phyloP scores from a whole-genome alignment of 35 echinoderm and acorn worm species.

The Stichopus chloronotus region DNA sequence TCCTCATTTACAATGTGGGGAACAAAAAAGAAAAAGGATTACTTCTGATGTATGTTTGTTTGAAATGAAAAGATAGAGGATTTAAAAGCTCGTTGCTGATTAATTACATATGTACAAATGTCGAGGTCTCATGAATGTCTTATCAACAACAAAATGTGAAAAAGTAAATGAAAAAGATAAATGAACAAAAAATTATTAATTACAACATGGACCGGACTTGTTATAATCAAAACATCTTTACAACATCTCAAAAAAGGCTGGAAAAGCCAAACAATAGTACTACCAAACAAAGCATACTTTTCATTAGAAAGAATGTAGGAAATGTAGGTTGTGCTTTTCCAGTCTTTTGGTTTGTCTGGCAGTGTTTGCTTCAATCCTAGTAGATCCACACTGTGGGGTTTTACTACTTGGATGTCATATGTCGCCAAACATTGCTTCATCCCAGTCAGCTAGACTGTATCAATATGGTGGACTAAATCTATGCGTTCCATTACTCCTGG shows the following conservation, averaged over 20 bases:
- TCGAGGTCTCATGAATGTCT: too few species aligned
- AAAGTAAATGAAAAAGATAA: too few species aligned
- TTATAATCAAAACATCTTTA: too few species aligned
- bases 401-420: constrained; percentile 25
- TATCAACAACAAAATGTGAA: too few species aligned
- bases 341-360: constrained; percentile 80
- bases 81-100: too few species aligned
- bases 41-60: too few species aligned
- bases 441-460: constrained; percentile 17
- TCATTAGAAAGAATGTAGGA: neutral
- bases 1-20: too few species aligned
- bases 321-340: neutral
- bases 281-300: neutral
- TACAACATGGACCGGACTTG: too few species aligned
- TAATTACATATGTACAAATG: too few species aligned
- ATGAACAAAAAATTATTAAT: too few species aligned
- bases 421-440: neutral
- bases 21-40: too few species aligned
- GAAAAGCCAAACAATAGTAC: neutral
- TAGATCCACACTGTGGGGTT: constrained; percentile 8
- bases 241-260: neutral
- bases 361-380: constrained; percentile 31
- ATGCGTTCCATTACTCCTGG: neutral
- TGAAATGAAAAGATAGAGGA: too few species aligned
- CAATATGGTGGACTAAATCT: neutral